phyloP scores from a whole-genome alignment of 2,888 invertebrate species.

The Chelonus formosanus region DNA sequence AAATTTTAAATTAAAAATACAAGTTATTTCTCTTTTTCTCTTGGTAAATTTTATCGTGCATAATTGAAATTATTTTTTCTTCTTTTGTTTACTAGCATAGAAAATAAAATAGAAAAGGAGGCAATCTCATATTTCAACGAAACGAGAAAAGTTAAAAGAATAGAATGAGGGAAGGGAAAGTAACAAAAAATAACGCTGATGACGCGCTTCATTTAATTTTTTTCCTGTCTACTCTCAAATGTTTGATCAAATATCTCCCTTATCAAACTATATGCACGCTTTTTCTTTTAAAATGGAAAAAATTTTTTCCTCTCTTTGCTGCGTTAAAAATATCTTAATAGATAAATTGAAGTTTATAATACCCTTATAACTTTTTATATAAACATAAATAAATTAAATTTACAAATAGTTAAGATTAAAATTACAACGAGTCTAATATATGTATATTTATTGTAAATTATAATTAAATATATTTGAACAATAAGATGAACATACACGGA shows the following conservation, averaged over 20 bases:
- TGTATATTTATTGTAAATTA: too few relatives aligned
- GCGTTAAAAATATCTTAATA: too few relatives aligned
- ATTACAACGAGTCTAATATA: too few relatives aligned
- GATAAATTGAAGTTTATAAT: too few relatives aligned
- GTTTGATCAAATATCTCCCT: constrained; percentile 31
- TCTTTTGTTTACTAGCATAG: constrained; percentile 19
- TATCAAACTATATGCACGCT: constrained; percentile 26
- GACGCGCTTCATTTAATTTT: constrained; percentile 31
- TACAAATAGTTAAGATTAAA: too few relatives aligned
- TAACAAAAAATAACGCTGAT: constrained; percentile 32
- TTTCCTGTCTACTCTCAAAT: constrained; percentile 19
- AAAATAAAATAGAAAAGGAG: constrained; percentile 21
- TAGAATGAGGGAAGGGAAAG: constrained; percentile 19
- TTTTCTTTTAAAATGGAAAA: background rate
- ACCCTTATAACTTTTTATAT: too few relatives aligned
- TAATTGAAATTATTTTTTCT: constrained; percentile 30
- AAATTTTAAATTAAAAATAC: constrained; percentile 22
- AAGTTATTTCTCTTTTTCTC: constrained; percentile 14
- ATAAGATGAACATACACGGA: too few relatives aligned
- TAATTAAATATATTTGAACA: too few relatives aligned
- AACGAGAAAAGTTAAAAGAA: constrained; percentile 31
- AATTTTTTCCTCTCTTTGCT: too few relatives aligned
- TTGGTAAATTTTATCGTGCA: constrained; percentile 21
- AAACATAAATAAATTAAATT: too few relatives aligned
- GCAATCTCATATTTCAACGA: constrained; percentile 34